Conservation (phyloP, 53 echinoderm and acorn worm genomes). For the Arbacia lixula region DNA sequence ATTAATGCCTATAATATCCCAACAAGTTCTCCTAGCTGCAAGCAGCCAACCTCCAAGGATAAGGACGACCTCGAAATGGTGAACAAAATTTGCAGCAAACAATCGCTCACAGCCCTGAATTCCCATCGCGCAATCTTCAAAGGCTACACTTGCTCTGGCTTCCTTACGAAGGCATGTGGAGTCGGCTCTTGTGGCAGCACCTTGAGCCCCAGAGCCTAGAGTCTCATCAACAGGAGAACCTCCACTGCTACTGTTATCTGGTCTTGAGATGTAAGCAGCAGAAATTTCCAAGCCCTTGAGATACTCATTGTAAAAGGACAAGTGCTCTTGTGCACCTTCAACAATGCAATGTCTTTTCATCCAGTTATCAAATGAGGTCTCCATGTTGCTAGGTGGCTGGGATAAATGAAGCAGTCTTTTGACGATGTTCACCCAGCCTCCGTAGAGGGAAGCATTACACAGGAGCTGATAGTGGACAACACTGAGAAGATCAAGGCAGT, state of each 20-base stretch:
- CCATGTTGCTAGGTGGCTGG: no score
- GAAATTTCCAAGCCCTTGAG: not conserved
- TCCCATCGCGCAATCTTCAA: slow-evolving; percentile 2
- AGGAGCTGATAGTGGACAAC: no score
- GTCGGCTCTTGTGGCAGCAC: no score
- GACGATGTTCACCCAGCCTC: slow-evolving; percentile 16
- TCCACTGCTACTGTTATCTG: no score
- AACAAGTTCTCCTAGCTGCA: not conserved
- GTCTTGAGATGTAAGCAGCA: not conserved
- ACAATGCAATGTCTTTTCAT: not conserved
- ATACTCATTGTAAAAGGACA: not conserved
- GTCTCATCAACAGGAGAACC: no score
- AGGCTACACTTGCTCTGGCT: no score
- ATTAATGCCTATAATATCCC: not conserved
- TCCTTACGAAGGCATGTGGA: no score
- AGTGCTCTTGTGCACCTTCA: not conserved
- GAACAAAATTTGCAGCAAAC: not conserved
- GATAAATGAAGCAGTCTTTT: not conserved
- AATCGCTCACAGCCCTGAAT: not conserved
- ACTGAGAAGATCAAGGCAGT: no score
- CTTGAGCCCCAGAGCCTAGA: no score
- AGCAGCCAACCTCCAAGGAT: not conserved
- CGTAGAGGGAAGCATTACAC: slow-evolving; percentile 12
- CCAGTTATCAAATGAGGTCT: not conserved
- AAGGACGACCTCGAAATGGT: not conserved